Base-by-base conservation (phyloP, 2,888 invertebrate species). In the Cheilosia vulpina region DNA sequence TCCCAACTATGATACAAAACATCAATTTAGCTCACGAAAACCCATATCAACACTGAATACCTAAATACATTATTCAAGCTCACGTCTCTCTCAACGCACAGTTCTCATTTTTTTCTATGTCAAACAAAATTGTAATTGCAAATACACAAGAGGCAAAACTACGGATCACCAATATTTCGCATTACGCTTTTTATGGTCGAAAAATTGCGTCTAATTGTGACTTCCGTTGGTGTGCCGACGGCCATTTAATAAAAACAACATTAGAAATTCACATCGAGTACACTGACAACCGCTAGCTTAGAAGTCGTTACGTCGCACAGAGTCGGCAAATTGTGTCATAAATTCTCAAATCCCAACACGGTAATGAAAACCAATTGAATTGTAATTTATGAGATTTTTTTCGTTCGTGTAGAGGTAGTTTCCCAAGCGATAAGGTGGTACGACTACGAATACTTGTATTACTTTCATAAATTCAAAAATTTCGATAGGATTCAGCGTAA, bases 381-480 rank as follows among this genome's bases (percentile, higher is more conserved):
- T 47, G 62, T 60, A 73, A 78, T 63, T 78, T 82, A 77, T 77
- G 77, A 66, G 60, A 66, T 66, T 69, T 66, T 21, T 47, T n/a
- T 47, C 17, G 2, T 47, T 47, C 17, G 6, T 69, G 4, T 52
- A 5, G 31, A 31, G 31, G 31, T 31, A 31, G 9, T 2, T 9
- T 9, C 7, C 31, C 31, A 31, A 31, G 31, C 1, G 27, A 27
- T 27, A 5, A 27, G 27, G 7, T 31, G 31, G 31, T 31, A 31
- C 31, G 31, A 7, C 31, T 31, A 31, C 7, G 31, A 31, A 9
- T 31, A 31, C 31, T 31, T 31, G 31, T 31, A 7, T 31, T 7
- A 7, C 6, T 31, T 31, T 31, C 7, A 31, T 31, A 9, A 31
- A 31, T 31, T 31, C 2, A 9, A 31, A 31, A 31, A 9, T 6